These are phyloP conservation scores for Sinhomidia bicolor DNA, from an alignment of 2,888 invertebrate genomes.

Conservation along the genomic window DNA sequence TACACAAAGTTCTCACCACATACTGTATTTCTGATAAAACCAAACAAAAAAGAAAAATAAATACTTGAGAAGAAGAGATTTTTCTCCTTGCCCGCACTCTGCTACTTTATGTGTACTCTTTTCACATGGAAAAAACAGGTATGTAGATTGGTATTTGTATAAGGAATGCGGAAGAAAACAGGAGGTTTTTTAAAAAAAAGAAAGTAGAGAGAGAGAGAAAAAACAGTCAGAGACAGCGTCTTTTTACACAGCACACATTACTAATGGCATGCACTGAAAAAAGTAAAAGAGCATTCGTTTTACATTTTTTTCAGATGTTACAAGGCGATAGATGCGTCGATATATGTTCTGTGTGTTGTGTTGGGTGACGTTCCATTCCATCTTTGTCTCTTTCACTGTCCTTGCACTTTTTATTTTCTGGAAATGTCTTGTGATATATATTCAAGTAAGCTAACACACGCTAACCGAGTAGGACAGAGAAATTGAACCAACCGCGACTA, in stretches of 20 bases:
- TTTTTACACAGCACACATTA: too few relatives aligned
- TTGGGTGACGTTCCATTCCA: background rate
- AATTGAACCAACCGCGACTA: slow-evolving; percentile 14
- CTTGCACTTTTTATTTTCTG: slow-evolving; percentile 20
- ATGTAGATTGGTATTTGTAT: background rate
- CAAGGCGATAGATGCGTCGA: background rate
- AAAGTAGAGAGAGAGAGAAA: background rate
- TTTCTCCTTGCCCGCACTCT: background rate
- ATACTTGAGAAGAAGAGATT: background rate
- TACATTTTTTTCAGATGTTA: background rate
- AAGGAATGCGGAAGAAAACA: background rate
- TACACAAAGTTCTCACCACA: slow-evolving; percentile 2
- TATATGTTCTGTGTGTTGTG: too few relatives aligned
- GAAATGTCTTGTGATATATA: slow-evolving; percentile 12
- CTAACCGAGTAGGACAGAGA: background rate
- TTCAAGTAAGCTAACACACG: background rate
- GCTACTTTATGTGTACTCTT: background rate
- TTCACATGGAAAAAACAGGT: background rate
- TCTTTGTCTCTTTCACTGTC: background rate
- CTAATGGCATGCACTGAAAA: too few relatives aligned
- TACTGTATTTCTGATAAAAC: background rate
- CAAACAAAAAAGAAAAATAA: slow-evolving; percentile 9
- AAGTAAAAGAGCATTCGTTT: slow-evolving; percentile 26
- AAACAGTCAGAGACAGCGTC: background rate
- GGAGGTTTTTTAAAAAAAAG: background rate